Conservation (phyloP, 2,113 vertebrate genomes). For the Ailuropoda melanoleuca region DNA sequence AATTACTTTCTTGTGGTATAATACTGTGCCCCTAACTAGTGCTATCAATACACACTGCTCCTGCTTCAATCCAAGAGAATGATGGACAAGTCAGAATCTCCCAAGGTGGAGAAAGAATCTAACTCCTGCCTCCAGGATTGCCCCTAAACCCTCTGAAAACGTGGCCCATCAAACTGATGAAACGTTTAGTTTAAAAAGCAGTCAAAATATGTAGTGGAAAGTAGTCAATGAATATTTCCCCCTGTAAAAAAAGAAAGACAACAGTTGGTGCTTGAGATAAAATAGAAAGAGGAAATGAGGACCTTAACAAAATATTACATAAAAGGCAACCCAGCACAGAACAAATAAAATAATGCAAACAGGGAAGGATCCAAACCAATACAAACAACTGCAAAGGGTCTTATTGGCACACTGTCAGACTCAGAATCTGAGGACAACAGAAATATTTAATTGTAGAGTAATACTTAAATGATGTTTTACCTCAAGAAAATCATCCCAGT, state of each 20-base stretch:
- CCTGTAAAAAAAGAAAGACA: not conserved
- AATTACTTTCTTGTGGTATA: not conserved
- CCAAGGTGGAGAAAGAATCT: not conserved
- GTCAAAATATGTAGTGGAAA: not conserved
- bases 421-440: conserved; percentile 77
- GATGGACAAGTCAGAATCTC: not conserved
- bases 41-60: not conserved
- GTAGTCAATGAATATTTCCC: not conserved
- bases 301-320: conserved; percentile 68
- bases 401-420: conserved; percentile 81
- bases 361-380: conserved; percentile 82
- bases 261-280: conserved; percentile 68
- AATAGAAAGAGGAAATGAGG: conserved; percentile 82
- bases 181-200: conserved; percentile 21
- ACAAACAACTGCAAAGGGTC: conserved; percentile 80
- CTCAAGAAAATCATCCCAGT: conserved; percentile 78
- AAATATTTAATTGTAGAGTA: conserved; percentile 80
- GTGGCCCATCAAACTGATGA: not conserved
- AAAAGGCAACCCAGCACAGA: conserved; percentile 81
- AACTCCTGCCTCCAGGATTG: not conserved
- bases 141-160: not conserved
- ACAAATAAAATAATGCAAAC: conserved; percentile 79
- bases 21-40: not conserved
- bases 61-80: not conserved
- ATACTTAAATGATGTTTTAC: conserved; percentile 80